Percentiles rank a stretch among this genome's conserved stretches.
phyloP scores from a whole-genome alignment of 2,888 invertebrate genomes.

The Drosophila paracracens region DNA sequence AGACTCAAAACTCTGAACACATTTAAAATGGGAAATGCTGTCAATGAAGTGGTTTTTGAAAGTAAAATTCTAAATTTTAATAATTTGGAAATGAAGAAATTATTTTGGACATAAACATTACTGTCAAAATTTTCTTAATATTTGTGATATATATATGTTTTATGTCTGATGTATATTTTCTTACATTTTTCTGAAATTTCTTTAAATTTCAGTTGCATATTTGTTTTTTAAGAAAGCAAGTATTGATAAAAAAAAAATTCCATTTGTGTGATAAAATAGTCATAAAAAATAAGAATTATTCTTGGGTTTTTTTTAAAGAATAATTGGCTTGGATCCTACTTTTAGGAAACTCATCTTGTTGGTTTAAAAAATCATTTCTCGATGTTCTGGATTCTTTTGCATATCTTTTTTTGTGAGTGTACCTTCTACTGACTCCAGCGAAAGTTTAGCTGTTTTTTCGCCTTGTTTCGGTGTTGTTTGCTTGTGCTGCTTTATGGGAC shows the following conservation, averaged over 20 bases:
- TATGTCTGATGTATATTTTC: not conserved
- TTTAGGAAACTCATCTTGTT: not conserved
- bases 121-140: not conserved
- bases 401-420: not conserved
- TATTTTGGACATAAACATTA: not conserved
- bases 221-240: not conserved
- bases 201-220: not conserved
- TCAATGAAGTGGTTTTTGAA: not conserved
- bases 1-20: accelerated
- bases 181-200: not conserved
- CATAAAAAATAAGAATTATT: not conserved
- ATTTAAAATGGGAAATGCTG: not conserved
- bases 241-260: not conserved
- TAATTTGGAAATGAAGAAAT: not conserved
- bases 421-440: constrained; percentile 14
- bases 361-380: not conserved
- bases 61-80: not conserved
- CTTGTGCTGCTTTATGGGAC: constrained; percentile 32
- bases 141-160: not conserved
- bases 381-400: not conserved
- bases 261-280: not conserved
- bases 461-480: constrained; percentile 39
- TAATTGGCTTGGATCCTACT: not conserved
- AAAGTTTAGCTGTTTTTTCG: constrained; percentile 21
- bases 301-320: not conserved